phyloP scores from a whole-genome alignment of 2,888 invertebrate genomes.

The Iselma pallidipennis region DNA sequence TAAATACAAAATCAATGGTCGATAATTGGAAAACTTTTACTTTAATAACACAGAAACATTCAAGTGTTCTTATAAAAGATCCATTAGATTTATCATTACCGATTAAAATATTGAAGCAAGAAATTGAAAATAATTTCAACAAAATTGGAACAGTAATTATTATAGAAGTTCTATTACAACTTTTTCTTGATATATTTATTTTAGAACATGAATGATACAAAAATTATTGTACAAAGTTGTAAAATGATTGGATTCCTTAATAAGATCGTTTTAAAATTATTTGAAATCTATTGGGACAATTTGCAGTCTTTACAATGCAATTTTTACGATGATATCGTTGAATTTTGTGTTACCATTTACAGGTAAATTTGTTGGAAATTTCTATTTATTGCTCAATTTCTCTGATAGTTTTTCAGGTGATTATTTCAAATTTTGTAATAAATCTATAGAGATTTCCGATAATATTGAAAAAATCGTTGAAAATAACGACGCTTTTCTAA shows the following conservation, averaged over 20 bases:
- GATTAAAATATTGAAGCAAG: slow-evolving; percentile 25
- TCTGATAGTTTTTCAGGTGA: slow-evolving; percentile 21
- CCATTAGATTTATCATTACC: slow-evolving; percentile 41
- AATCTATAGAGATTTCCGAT: neutral
- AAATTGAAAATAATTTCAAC: slow-evolving; percentile 37
- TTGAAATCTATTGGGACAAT: slow-evolving; percentile 48
- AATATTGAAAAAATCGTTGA: neutral
- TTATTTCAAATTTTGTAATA: slow-evolving; percentile 1
- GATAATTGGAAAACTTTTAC: slow-evolving; percentile 62
- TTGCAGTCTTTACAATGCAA: too few species aligned
- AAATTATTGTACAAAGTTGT: slow-evolving; percentile 53
- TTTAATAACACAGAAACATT: slow-evolving; percentile 58
- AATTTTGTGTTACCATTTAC: slow-evolving; percentile 30
- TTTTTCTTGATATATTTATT: slow-evolving; percentile 21
- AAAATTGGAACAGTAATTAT: slow-evolving; percentile 35
- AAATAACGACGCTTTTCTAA: neutral
- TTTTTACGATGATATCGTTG: slow-evolving; percentile 21
- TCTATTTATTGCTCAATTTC: slow-evolving; percentile 17
- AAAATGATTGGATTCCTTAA: slow-evolving; percentile 60
- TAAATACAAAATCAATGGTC: slow-evolving; percentile 62
- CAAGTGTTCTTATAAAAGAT: slow-evolving; percentile 48
- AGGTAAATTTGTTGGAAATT: slow-evolving; percentile 23
- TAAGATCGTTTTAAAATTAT: slow-evolving; percentile 58
- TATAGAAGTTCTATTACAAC: neutral
- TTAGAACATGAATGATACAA: slow-evolving; percentile 55